Evolutionary conservation across 2,113 vertebrate species (phyloP).

Genomic region (Nesogale talazaci): DNA sequence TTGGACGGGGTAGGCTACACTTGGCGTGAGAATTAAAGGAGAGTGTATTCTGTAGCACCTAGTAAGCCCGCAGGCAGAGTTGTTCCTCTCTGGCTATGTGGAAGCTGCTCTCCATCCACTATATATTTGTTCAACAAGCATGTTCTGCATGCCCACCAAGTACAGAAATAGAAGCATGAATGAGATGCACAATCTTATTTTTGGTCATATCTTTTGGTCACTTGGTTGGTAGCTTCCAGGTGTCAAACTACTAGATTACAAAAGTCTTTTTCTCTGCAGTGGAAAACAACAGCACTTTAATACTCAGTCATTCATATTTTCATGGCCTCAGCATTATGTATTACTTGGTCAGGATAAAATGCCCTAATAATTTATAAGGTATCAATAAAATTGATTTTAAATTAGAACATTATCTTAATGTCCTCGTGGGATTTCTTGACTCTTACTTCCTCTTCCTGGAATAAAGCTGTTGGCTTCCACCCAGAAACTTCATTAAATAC

Average conservation of each 20-base stretch:
- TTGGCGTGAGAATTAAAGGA: not conserved
- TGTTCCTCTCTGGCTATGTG: not conserved
- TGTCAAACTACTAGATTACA: not conserved
- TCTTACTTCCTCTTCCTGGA: slow-evolving; percentile 76
- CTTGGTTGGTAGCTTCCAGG: not conserved
- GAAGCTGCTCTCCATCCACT: not conserved
- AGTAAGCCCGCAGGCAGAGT: not conserved
- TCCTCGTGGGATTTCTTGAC: slow-evolving; percentile 71
- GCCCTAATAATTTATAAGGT: slow-evolving; percentile 74
- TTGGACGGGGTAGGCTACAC: too few relatives aligned
- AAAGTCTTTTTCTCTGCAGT: not conserved
- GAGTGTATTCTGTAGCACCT: not conserved
- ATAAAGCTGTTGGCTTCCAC: slow-evolving; percentile 72
- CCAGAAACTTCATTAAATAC: slow-evolving; percentile 75
- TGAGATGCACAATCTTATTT: not conserved
- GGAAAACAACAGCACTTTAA: slow-evolving; percentile 13
- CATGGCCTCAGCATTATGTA: slow-evolving; percentile 51
- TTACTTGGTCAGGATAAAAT: slow-evolving; percentile 70
- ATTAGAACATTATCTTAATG: slow-evolving; percentile 79
- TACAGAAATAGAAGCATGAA: not conserved
- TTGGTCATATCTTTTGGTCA: not conserved
- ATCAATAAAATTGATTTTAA: slow-evolving; percentile 82
- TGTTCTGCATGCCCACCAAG: not conserved
- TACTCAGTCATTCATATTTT: slow-evolving; percentile 43
- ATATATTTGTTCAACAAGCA: not conserved